phyloP scores from a whole-genome alignment of 2,797 vertebrate species.

The Diplodus puntazzo region DNA sequence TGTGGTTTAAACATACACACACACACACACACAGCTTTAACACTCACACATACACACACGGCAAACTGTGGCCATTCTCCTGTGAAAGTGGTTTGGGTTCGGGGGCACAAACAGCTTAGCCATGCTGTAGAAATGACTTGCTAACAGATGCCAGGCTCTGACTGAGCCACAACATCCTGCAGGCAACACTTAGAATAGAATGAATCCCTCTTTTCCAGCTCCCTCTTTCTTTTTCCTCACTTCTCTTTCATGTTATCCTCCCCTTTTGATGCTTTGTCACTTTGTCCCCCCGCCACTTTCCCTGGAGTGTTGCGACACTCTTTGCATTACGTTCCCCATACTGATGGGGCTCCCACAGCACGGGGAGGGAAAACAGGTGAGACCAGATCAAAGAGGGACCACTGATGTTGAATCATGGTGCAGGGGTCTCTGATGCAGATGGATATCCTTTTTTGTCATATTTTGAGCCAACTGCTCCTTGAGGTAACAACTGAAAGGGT shows the following conservation, averaged over 20 bases:
- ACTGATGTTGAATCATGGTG: slow-evolving; percentile 11
- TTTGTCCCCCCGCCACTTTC: slow-evolving; percentile 35
- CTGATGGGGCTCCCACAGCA: slow-evolving; percentile 15
- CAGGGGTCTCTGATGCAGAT: slow-evolving; percentile 15
- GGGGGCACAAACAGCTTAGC: slow-evolving; percentile 77
- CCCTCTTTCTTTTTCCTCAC: slow-evolving; percentile 39
- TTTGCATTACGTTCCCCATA: slow-evolving; percentile 8
- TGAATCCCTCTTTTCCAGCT: slow-evolving; percentile 43
- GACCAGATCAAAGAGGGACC: slow-evolving; percentile 36
- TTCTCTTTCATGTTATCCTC: slow-evolving; percentile 66
- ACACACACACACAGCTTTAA: slow-evolving; percentile 31
- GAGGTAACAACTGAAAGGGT: slow-evolving; percentile 1
- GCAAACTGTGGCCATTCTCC: slow-evolving; percentile 49
- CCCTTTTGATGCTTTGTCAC: slow-evolving; percentile 70
- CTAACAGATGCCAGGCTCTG: slow-evolving; percentile 79
- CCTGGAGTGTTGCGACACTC: slow-evolving; percentile 12
- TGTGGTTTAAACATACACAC: slow-evolving; percentile 30
- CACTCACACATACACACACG: slow-evolving; percentile 5
- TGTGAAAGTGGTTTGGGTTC: slow-evolving; percentile 76
- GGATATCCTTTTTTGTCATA: not conserved
- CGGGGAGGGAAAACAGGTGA: slow-evolving; percentile 17
- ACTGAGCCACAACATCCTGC: slow-evolving; percentile 79
- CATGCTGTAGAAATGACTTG: slow-evolving; percentile 74
- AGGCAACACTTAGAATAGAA: slow-evolving; percentile 78
- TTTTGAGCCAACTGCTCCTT: slow-evolving; percentile 3